phyloP scores from a whole-genome alignment of 2,888 invertebrate species.

The Protodeltote pygarga region DNA sequence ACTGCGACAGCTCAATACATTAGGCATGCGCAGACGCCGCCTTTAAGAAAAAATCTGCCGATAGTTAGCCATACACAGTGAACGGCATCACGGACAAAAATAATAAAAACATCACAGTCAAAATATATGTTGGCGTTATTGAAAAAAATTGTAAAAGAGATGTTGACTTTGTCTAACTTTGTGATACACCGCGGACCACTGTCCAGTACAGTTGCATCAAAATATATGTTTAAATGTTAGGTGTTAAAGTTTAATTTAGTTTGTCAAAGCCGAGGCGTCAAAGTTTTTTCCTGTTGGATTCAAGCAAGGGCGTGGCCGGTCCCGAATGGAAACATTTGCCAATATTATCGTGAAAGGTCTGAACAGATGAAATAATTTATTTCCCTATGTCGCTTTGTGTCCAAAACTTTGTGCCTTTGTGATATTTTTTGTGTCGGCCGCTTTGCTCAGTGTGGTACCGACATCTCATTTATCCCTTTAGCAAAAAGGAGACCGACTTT shows the following conservation, averaged over 20 bases:
- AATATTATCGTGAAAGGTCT: constrained; percentile 86
- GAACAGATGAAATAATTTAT: constrained; percentile 87
- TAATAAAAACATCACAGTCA: constrained; percentile 87
- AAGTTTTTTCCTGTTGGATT: constrained; percentile 63
- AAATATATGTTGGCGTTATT: constrained; percentile 82
- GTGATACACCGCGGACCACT: constrained; percentile 75
- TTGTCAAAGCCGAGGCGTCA: constrained; percentile 22
- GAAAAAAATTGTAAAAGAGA: constrained; percentile 78
- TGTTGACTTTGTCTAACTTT: constrained; percentile 82
- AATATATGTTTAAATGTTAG: constrained; percentile 42
- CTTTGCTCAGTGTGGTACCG: constrained; percentile 79
- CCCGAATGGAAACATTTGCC: constrained; percentile 86
- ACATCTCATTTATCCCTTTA: constrained; percentile 82
- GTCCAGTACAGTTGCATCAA: constrained; percentile 30
- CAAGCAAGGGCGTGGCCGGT: constrained; percentile 81
- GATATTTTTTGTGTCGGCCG: constrained; percentile 79
- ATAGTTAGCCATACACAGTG: constrained; percentile 71
- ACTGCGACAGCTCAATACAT: constrained; percentile 63
- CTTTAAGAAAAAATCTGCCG: constrained; percentile 71
- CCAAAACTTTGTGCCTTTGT: constrained; percentile 83
- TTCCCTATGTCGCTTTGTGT: constrained; percentile 85
- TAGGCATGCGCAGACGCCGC: constrained; percentile 69
- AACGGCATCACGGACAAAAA: constrained; percentile 80
- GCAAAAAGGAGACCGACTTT: constrained; percentile 74
- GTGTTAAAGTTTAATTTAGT: constrained; percentile 25